Evolutionary conservation across 2,797 vertebrate genomes (phyloP), one percentile per base, ranked within the genome.

Genomic region (Neosilurus mollespiculum): DNA sequence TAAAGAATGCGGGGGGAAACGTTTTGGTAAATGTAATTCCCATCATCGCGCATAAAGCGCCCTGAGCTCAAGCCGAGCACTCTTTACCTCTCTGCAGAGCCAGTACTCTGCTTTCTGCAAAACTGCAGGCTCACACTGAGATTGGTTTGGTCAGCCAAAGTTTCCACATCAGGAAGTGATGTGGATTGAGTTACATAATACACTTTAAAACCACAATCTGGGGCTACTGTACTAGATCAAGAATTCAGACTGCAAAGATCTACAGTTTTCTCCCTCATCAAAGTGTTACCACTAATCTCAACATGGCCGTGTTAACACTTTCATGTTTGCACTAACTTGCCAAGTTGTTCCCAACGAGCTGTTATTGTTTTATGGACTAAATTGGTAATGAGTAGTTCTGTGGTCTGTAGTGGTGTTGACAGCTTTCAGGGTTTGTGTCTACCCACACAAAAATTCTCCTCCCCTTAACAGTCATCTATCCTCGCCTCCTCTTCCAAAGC

Each of bases 161-260:
- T 91, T 92, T 92, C 91, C 89, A 90, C 90, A 91, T 90, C 89
- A 83, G 87, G 89, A 90, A 92, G 84, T 91, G 90, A 89, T 89
- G 88, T 85, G 65, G 78, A 75, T 76, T 85, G 84, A 69, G 88
- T 91, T 91, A 87, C 89, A 90, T 92, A 91, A 92, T 87, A 82
- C 54, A 24, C 49, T 81, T 81, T 88, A 56, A 91, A 84, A 85
- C 84, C 81, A 83, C 81, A 90, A 66, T 73, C 59, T 82, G 81
- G 81, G 71, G 88, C 86, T 87, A 84, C 83, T 78, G 86, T 77
- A 83, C 69, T 83, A 34, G 69, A 88, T 70, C 51, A 86, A 69
- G 64, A 87, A 82, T 81, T 49, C 67, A 81, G 61, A 43, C 78
- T 66, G 49, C 49, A 54, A 61, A 56, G 30, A 82, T 71, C 62